A percentile compares a stretch with the other conserved stretches of the same genome.
These are phyloP conservation scores for Mustelus asterias DNA, from an alignment of 2,113 vertebrate species.

Conservation along the genomic window DNA sequence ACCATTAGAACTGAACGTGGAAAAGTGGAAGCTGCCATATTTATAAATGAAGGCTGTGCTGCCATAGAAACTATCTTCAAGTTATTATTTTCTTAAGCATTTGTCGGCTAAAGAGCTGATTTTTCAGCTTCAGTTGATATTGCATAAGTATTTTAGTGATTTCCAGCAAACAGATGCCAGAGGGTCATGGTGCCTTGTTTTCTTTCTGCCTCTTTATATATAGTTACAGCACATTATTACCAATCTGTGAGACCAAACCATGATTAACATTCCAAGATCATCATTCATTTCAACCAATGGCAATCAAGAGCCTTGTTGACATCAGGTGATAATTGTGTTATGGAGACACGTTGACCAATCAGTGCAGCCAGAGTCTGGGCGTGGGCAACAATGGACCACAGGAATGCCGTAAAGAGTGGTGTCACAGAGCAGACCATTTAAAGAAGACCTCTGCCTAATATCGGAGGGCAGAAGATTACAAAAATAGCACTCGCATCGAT, in stretches of 20 bases:
- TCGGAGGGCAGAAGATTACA: constrained; percentile 8
- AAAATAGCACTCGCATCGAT: neutral
- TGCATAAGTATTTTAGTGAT: neutral
- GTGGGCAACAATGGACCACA: constrained; percentile 9
- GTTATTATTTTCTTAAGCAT: neutral
- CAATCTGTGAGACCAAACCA: neutral
- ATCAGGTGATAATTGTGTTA: constrained; percentile 24
- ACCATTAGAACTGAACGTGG: neutral
- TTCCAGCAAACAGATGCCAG: neutral
- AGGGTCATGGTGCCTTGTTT: neutral
- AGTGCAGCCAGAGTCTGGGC: neutral
- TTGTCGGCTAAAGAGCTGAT: neutral
- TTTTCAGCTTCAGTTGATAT: neutral
- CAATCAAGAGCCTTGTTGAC: constrained; percentile 28
- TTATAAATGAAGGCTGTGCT: neutral
- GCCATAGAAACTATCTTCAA: neutral
- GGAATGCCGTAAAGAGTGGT: neutral
- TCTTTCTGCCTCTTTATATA: neutral
- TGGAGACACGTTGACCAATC: neutral
- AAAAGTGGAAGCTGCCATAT: neutral
- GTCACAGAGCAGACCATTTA: neutral
- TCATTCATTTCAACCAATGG: neutral
- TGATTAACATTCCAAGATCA: constrained; percentile 19
- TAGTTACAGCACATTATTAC: constrained; percentile 18
- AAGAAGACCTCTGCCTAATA: constrained; percentile 2